Conservation (phyloP, 2,113 vertebrate genomes). For the Xenotilapia caudafasciata region DNA sequence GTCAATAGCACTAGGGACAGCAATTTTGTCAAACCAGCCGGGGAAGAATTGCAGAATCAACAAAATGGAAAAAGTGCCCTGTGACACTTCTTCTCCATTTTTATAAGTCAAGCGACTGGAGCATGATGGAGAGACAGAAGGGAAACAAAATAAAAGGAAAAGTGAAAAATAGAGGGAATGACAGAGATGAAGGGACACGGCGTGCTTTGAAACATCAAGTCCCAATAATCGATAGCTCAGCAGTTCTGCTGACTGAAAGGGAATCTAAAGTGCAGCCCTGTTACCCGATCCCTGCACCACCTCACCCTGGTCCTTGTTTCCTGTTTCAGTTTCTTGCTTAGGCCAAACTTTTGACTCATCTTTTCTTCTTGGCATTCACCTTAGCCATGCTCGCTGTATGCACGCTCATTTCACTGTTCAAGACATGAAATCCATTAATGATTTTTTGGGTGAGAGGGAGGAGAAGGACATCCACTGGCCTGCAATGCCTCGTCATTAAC, state of each 20-base stretch:
- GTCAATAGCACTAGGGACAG: constrained; percentile 59
- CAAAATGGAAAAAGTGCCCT: constrained; percentile 57
- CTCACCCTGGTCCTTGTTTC: background rate
- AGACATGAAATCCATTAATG: background rate
- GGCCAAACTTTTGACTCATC: background rate
- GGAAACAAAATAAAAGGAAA: background rate
- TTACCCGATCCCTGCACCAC: background rate
- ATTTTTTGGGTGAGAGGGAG: background rate
- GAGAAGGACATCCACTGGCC: background rate
- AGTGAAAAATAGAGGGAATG: background rate
- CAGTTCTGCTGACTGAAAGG: constrained; percentile 43
- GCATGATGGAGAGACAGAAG: background rate
- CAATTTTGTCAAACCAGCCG: constrained; percentile 56
- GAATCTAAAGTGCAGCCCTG: constrained; percentile 1
- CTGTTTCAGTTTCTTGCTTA: background rate
- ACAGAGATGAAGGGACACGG: background rate
- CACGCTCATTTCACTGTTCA: background rate
- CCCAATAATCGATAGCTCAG: constrained; percentile 49
- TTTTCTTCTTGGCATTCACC: background rate
- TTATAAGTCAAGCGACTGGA: constrained; percentile 22
- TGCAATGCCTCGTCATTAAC: constrained; percentile 10
- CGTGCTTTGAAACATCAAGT: constrained; percentile 21
- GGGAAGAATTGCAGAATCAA: constrained; percentile 62
- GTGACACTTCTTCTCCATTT: constrained; percentile 49
- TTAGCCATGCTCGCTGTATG: background rate